These are phyloP conservation scores for Masnerella sp. DNA, from an alignment of 2,888 invertebrate species.

Conservation along the genomic window DNA sequence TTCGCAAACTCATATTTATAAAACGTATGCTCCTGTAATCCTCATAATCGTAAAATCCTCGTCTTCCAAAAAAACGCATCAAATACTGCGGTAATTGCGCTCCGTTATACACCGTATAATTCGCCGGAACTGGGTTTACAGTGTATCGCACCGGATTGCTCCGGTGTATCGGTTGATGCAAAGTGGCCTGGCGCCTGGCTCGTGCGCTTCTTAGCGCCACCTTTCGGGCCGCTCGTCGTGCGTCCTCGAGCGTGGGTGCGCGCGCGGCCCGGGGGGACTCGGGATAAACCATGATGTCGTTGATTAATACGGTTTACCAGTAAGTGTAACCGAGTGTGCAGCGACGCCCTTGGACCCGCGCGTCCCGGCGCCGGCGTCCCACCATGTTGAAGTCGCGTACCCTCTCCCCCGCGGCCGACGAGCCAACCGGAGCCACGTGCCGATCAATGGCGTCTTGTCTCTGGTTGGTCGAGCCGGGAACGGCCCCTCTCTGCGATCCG, in stretches of 20 bases:
- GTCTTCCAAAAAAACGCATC: too few relatives aligned
- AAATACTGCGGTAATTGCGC: too few relatives aligned
- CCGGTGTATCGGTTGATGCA: slow-evolving; percentile 70
- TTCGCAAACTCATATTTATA: too few relatives aligned
- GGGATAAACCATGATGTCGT: slow-evolving; percentile 78
- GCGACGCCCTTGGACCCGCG: slow-evolving; percentile 64
- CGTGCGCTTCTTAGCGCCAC: slow-evolving; percentile 61
- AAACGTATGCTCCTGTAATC: too few relatives aligned
- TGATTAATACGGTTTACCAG: slow-evolving; percentile 78
- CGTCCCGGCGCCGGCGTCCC: slow-evolving; percentile 55
- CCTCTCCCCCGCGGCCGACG: slow-evolving; percentile 53
- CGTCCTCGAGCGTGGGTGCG: slow-evolving; percentile 38
- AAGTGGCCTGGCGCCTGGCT: slow-evolving; percentile 74
- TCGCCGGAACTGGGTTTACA: too few relatives aligned
- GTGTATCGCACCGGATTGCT: too few relatives aligned
- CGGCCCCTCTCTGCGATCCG: slow-evolving; percentile 67
- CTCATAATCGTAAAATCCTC: too few relatives aligned
- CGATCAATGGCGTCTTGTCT: slow-evolving; percentile 77
- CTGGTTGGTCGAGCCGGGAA: slow-evolving; percentile 74
- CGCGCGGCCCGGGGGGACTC: slow-evolving; percentile 63
- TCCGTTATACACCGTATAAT: too few relatives aligned
- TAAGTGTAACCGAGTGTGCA: slow-evolving; percentile 78
- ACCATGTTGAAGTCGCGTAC: slow-evolving; percentile 51
- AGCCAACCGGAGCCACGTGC: slow-evolving; percentile 76
- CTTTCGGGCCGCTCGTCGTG: too few relatives aligned